These are phyloP conservation scores for Anneissia japonica DNA, from an alignment of 35 echinoderm and acorn worm species.

Conservation along the genomic window DNA sequence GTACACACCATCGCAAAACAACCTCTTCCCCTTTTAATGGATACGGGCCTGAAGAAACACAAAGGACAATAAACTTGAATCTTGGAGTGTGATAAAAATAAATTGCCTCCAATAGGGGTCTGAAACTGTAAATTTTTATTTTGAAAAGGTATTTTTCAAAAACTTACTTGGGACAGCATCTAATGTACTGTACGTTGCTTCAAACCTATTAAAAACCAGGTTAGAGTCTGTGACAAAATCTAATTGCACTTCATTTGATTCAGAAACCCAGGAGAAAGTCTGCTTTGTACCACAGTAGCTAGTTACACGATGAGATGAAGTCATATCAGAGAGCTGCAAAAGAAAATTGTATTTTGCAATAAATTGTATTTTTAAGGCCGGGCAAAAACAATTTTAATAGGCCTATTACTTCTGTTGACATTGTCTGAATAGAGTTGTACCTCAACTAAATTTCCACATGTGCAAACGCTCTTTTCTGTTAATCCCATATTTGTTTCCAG, in stretches of 20 bases:
- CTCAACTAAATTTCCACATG: not conserved
- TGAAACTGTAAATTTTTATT: too few relatives aligned
- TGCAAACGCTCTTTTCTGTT: not conserved
- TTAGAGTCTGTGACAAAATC: constrained; percentile 24
- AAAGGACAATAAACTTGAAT: too few relatives aligned
- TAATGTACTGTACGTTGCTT: constrained; percentile 25
- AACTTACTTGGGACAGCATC: constrained; percentile 18
- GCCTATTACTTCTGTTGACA: not conserved
- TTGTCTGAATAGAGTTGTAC: not conserved
- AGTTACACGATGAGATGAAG: not conserved
- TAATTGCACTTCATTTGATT: constrained; percentile 5
- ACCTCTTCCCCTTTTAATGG: too few relatives aligned
- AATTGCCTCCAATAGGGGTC: too few relatives aligned
- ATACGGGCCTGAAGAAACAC: too few relatives aligned
- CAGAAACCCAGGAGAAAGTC: constrained; percentile 30
- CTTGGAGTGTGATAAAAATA: too few relatives aligned
- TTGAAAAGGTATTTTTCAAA: not conserved
- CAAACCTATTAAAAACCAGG: constrained; percentile 42
- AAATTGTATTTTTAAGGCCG: not conserved
- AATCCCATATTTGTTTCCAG: not conserved
- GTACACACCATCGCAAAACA: too few relatives aligned
- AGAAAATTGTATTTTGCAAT: not conserved
- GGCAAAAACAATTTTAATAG: not conserved
- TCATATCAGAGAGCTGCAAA: not conserved
- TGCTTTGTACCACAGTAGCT: constrained; percentile 38